Conservation (phyloP, 2,888 invertebrate genomes). For the Psylliodes chrysocephalus region DNA sequence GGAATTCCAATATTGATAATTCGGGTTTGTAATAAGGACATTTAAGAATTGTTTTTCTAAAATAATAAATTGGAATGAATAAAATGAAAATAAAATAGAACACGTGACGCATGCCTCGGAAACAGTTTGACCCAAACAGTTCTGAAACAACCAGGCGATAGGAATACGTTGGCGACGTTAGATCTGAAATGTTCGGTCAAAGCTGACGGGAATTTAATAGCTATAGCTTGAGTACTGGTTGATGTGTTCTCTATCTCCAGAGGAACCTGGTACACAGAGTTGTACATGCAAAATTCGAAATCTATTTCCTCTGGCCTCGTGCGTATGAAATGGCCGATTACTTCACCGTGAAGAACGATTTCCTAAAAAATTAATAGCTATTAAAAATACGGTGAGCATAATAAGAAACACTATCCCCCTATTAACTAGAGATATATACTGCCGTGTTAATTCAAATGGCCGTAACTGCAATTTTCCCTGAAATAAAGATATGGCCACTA, state of each 20-base stretch:
- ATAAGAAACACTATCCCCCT: too few relatives aligned
- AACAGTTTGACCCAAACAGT: conserved; percentile 43
- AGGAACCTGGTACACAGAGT: conserved; percentile 45
- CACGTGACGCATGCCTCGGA: conserved; percentile 39
- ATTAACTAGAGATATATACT: too few relatives aligned
- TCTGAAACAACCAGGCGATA: conserved; percentile 39
- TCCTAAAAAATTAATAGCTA: conserved; percentile 37
- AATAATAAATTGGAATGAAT: conserved; percentile 24
- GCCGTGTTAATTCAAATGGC: too few relatives aligned
- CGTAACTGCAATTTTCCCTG: too few relatives aligned
- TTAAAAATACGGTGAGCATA: too few relatives aligned
- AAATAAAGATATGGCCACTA: too few relatives aligned
- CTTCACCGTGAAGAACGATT: conserved; percentile 43
- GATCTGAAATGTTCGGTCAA: conserved; percentile 39
- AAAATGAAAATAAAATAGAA: too few relatives aligned
- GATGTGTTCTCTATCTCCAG: conserved; percentile 46
- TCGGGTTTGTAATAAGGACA: conserved; percentile 5
- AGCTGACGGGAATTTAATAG: conserved; percentile 43
- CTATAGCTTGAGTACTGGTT: conserved; percentile 40
- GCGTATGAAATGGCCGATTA: conserved; percentile 45
- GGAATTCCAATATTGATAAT: conserved; percentile 42
- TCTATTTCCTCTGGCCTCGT: conserved; percentile 43
- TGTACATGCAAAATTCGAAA: conserved; percentile 46
- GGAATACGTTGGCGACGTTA: conserved; percentile 39
- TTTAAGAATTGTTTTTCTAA: conserved; percentile 26